A percentile compares a stretch with the other conserved stretches of the same genome.
These are phyloP conservation scores for Mormyrus lacerda DNA, from an alignment of 2,113 vertebrate genomes.

Conservation along the genomic window DNA sequence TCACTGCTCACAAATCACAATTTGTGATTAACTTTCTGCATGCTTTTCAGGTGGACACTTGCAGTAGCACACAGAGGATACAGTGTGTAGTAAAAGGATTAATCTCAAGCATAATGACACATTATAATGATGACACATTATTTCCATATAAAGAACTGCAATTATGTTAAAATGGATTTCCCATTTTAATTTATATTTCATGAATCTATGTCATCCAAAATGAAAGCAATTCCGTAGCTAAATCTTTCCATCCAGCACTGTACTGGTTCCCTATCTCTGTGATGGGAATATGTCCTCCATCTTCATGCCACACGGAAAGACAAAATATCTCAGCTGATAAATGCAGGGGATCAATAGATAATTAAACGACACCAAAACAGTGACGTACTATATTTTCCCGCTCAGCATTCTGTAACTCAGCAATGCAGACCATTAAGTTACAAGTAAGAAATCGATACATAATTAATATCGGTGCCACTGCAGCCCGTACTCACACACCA, in stretches of 20 bases:
- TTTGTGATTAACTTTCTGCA: neutral
- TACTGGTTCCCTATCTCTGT: neutral
- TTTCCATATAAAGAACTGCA: slow-evolving; percentile 1
- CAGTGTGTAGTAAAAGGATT: neutral
- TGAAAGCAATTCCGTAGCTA: neutral
- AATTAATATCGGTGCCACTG: slow-evolving; percentile 35
- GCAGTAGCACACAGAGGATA: neutral
- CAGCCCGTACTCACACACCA: neutral
- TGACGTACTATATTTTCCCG: slow-evolving; percentile 41
- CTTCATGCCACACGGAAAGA: neutral
- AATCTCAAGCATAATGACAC: neutral
- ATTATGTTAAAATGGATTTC: neutral
- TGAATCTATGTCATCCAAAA: neutral
- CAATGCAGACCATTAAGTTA: slow-evolving; percentile 44
- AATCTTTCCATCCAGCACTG: neutral
- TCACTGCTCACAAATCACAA: too few relatives aligned
- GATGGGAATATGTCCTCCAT: neutral
- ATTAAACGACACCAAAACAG: slow-evolving; percentile 58
- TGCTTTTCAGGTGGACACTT: neutral
- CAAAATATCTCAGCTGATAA: slow-evolving; percentile 29
- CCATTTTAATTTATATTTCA: neutral
- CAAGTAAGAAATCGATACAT: slow-evolving; percentile 43
- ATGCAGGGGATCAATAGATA: slow-evolving; percentile 53
- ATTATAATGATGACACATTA: neutral
- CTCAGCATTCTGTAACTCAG: slow-evolving; percentile 37